Conservation (phyloP, 1,140 invertebrate species). For the Drosophila neocordata region DNA sequence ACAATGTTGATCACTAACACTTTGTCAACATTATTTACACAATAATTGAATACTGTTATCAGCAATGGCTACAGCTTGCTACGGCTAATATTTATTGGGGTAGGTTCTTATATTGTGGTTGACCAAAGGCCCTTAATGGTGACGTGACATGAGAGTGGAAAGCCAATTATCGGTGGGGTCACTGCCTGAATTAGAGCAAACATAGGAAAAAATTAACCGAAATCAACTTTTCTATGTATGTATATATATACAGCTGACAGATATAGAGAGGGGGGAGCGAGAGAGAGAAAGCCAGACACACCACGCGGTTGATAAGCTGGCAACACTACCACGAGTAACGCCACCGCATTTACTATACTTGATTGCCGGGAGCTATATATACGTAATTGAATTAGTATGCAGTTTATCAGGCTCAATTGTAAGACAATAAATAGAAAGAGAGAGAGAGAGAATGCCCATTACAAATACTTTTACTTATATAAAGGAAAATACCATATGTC, state of each 20-base stretch:
- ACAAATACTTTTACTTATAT: background rate
- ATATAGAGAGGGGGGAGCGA: background rate
- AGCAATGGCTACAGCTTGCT: slow-evolving; percentile 17
- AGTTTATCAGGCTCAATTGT: slow-evolving; percentile 67
- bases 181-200: slow-evolving; percentile 61
- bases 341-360: slow-evolving; percentile 37
- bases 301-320: slow-evolving; percentile 46
- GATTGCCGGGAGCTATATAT: slow-evolving; percentile 6
- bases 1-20: slow-evolving; percentile 60
- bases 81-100: slow-evolving; percentile 42
- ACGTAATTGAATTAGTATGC: slow-evolving; percentile 60
- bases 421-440: slow-evolving; percentile 57
- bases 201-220: slow-evolving; percentile 12
- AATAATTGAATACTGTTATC: slow-evolving; percentile 57
- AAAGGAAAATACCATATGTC: slow-evolving; percentile 31
- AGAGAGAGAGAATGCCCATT: background rate
- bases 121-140: slow-evolving; percentile 42
- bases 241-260: slow-evolving; percentile 2
- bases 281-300: background rate
- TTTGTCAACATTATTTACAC: slow-evolving; percentile 32
- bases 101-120: slow-evolving; percentile 64
- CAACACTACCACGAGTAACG: background rate
- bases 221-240: background rate
- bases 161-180: slow-evolving; percentile 40
- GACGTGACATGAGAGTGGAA: slow-evolving; percentile 52